Percentiles rank a stretch among this genome's conserved stretches.
phyloP scores from a whole-genome alignment of 2,888 invertebrate species.

The Endomychus coccineus region DNA sequence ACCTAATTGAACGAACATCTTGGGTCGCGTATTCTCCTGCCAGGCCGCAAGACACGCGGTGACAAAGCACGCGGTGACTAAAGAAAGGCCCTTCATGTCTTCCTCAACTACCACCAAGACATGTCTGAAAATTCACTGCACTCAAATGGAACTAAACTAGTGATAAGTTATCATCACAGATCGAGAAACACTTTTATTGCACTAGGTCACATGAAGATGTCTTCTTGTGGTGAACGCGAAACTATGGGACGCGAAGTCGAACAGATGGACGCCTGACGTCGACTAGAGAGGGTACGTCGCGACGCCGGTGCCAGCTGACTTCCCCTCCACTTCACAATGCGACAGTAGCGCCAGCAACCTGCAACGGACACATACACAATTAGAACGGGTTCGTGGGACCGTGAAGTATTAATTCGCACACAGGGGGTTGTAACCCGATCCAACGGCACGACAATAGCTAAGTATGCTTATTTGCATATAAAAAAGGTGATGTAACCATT shows the following conservation, averaged over 20 bases:
- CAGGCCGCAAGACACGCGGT: constrained; percentile 57
- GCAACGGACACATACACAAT: constrained; percentile 39
- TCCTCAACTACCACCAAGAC: constrained; percentile 27
- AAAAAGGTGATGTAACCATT: constrained; percentile 4
- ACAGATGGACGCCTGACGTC: constrained; percentile 47
- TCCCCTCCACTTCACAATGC: constrained; percentile 33
- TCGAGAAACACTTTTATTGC: constrained; percentile 21
- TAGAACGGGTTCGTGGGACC: constrained; percentile 29
- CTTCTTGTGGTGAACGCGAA: constrained; percentile 9
- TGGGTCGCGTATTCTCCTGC: constrained; percentile 88
- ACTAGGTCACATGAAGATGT: not conserved
- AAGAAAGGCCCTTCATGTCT: constrained; percentile 31
- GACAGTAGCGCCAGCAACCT: constrained; percentile 42
- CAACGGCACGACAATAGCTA: constrained; percentile 10
- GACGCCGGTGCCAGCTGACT: constrained; percentile 46
- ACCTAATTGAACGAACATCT: constrained; percentile 90
- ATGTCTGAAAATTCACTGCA: constrained; percentile 25
- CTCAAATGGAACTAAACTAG: constrained; percentile 9
- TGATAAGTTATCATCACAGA: constrained; percentile 31
- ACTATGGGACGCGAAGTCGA: constrained; percentile 15
- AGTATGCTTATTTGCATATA: constrained; percentile 10
- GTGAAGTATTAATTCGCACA: constrained; percentile 36
- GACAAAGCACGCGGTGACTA: constrained; percentile 49
- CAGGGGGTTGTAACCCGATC: constrained; percentile 21
- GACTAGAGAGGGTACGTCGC: constrained; percentile 50